Base-by-base conservation (phyloP, 2,113 vertebrate species). In the Cyprinodon variegatus region DNA sequence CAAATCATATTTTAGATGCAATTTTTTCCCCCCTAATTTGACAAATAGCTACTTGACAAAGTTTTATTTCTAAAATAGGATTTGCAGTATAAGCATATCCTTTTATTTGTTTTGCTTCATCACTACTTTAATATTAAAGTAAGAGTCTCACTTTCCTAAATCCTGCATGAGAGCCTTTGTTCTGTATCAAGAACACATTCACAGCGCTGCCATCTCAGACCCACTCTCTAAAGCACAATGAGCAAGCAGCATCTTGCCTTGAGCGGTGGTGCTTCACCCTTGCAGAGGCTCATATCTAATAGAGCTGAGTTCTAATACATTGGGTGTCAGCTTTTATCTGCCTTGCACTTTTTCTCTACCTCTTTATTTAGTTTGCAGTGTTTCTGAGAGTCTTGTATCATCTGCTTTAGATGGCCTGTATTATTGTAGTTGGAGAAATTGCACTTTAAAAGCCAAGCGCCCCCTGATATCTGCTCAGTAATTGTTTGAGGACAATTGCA, bases 261-360 rank as follows among this genome's bases (percentile, higher is more conserved):
- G 81, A 92, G 91, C 84, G 63, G 77, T 46, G 79, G 83, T 68
- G 83, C 76, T 81, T 83, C 82, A 82, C 63, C 83, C 86, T 0
- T 59, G 83, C 88, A 85, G 82, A 83, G 83, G 86, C 85, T 89
- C 84, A 83, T 89, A 83, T 91, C 89, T 87, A 91, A 86, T 80
- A 84, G 84, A 88, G 82, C 78, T 40, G 78, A 86, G 86, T 89
- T 87, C 86, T 89, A 94, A 92, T 92, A 89, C 87, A 91, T 89
- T 76, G 81, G 78, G 77, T 90, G 89, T 92, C 90, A 83, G 89
- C 88, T 90, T 91, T 89, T 90, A 91, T 93, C 87, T 90, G 65
- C 74, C 78, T 84, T 76, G 76, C 69, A 72, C 76, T 86, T 84
- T 48, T 74, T 83, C 65, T 79, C 79, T 80, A 83, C 68, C 87